Percentiles rank a stretch among this genome's conserved stretches.
Conservation (phyloP, 2,797 vertebrate species). For the Paguma larvata region DNA sequence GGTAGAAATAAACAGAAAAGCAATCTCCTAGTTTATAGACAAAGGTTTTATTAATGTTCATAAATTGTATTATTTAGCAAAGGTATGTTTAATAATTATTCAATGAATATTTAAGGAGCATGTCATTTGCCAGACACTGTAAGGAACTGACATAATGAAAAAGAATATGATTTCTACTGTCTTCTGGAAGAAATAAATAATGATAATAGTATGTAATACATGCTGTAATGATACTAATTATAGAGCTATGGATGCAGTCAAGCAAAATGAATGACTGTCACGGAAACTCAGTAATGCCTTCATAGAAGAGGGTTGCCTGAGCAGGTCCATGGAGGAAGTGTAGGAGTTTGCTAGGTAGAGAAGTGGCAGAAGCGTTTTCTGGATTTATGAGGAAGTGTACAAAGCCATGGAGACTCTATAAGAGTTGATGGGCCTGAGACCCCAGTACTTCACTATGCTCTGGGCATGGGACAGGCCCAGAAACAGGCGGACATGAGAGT, state of each 20-base stretch:
- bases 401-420: neutral
- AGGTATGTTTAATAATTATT: slow-evolving; percentile 57
- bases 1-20: neutral
- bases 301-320: neutral
- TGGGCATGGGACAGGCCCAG: neutral
- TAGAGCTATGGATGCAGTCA: neutral
- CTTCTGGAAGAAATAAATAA: slow-evolving; percentile 52
- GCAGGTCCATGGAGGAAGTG: neutral
- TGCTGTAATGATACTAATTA: neutral
- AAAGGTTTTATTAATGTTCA: slow-evolving; percentile 24
- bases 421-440: neutral
- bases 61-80: slow-evolving; percentile 57
- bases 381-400: neutral
- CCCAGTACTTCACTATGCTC: neutral
- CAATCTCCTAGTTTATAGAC: neutral
- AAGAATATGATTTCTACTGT: neutral
- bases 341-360: neutral
- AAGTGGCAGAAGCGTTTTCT: neutral
- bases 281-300: neutral
- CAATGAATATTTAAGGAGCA: slow-evolving; percentile 40
- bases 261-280: neutral
- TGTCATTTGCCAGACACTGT: slow-evolving; percentile 3
- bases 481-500: neutral
- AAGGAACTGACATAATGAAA: slow-evolving; percentile 16
- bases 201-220: neutral